These are phyloP conservation scores for Lipophrys pholis DNA, from an alignment of 2,113 vertebrate species.

Conservation along the genomic window DNA sequence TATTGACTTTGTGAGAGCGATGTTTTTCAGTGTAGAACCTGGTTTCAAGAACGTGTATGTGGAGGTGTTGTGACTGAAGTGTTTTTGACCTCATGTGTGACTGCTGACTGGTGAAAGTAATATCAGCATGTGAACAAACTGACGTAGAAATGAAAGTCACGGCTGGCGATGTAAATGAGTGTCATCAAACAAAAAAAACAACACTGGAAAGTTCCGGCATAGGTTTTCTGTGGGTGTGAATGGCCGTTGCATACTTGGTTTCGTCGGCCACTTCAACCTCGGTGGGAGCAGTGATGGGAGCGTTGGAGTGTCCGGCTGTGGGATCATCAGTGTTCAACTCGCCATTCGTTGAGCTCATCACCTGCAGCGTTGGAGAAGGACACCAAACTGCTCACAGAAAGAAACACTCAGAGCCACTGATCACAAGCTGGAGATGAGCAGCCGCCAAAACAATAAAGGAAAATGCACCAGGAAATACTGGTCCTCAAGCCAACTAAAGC, in stretches of 20 bases:
- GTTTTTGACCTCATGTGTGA: too few relatives aligned
- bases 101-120: too few relatives aligned
- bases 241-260: constrained; percentile 88
- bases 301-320: constrained; percentile 96
- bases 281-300: constrained; percentile 95
- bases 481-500: constrained; percentile 22
- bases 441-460: constrained; percentile 5
- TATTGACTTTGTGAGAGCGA: too few relatives aligned
- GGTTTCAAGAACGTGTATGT: too few relatives aligned
- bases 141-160: too few relatives aligned
- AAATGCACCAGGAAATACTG: constrained; percentile 11
- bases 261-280: constrained; percentile 97
- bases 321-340: constrained; percentile 97
- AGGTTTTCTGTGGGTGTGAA: background rate
- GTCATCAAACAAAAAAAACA: too few relatives aligned
- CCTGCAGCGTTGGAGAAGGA: constrained; percentile 78
- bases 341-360: constrained; percentile 97
- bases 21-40: too few relatives aligned
- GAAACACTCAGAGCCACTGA: background rate
- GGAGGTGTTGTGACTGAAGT: too few relatives aligned
- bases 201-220: background rate
- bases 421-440: constrained; percentile 16
- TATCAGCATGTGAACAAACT: too few relatives aligned
- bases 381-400: constrained; percentile 28
- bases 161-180: too few relatives aligned